Base-by-base conservation (phyloP, 2,888 invertebrate genomes). In the Tholera decimalis region DNA sequence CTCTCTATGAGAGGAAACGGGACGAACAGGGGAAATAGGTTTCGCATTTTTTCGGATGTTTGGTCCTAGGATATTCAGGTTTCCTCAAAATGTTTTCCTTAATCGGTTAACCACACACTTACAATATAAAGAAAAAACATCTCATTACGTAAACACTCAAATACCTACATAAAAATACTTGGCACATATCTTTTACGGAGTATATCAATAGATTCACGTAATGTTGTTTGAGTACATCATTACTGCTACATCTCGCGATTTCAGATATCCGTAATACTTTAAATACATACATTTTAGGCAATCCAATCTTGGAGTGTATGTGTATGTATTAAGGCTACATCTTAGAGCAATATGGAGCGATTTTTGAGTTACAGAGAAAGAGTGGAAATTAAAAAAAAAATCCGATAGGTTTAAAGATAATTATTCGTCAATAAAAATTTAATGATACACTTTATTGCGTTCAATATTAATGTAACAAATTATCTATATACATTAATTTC, bases 251-350 rank as follows among this genome's bases (percentile, higher is more conserved):
- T 80, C 62, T 73, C 63, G 68, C 68, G 65, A 65, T 64, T 63
- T 47, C 43, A 62, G 59, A 68, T 71, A 78, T 74, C 55, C 68
- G 47, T 66, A 75, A 76, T 75, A 63, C 58, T 37, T 77, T 75
- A 73, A 66, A 77, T 69, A 66, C 72, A 80, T 70, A 80, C 69
- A 67, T 77, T 78, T 79, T 68, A 72, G 72, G 73, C 80, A 76
- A 77, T 82, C 60, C 80, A 81, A 82, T 82, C 78, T 69, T 26
- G 56, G 39, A 65, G 57, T 60, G 66, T 72, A 69, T 60, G 58
- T 63, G 56, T 55, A 33, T 44, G 50, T 69, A 53, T 62, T 41
- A 33, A 28, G 62, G 43, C 47, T 50, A 30, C 35, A 15, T 9
- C 13, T 8, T 7, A n/a, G n/a, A 11, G 18, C 3, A 18, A 50